Conservation (phyloP, 2,888 invertebrate species). For the Leptopilina myrica region DNA sequence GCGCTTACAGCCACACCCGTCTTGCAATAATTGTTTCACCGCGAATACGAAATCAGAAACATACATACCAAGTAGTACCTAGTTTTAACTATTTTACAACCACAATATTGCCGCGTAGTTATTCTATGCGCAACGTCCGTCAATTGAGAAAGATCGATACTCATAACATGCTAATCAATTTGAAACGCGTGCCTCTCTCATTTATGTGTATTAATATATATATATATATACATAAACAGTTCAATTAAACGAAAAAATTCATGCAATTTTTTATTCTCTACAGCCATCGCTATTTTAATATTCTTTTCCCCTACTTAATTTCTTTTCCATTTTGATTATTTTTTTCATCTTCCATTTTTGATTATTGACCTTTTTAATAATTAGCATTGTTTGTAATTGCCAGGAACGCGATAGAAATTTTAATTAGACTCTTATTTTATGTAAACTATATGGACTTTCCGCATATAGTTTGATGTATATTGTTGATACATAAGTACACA, state of each 20-base stretch:
- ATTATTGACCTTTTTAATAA: not conserved
- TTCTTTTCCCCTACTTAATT: too few species aligned
- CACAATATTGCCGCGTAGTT: conserved; percentile 6
- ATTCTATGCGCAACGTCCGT: conserved; percentile 24
- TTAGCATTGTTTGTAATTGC: not conserved
- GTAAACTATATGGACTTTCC: conserved; percentile 6
- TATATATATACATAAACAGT: too few species aligned
- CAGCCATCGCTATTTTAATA: too few species aligned
- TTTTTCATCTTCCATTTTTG: too few species aligned
- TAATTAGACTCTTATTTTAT: conserved; percentile 8
- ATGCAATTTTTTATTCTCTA: not conserved
- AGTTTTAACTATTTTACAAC: conserved; percentile 24
- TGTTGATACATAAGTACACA: not conserved
- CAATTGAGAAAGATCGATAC: conserved; percentile 36
- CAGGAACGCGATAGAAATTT: not conserved
- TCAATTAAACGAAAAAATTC: not conserved
- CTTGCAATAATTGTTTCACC: conserved; percentile 40
- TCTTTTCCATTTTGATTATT: too few species aligned
- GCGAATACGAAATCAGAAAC: conserved; percentile 27
- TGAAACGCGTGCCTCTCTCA: conserved; percentile 17
- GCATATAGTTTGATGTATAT: not conserved
- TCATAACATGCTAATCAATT: conserved; percentile 26
- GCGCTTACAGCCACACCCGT: conserved; percentile 39
- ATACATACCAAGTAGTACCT: conserved; percentile 35
- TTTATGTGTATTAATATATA: too few species aligned